Percentiles rank a stretch among this genome's conserved stretches.
These are phyloP conservation scores for Hirtodrosophila confusa DNA, from an alignment of 2,888 invertebrate genomes.

Conservation along the genomic window DNA sequence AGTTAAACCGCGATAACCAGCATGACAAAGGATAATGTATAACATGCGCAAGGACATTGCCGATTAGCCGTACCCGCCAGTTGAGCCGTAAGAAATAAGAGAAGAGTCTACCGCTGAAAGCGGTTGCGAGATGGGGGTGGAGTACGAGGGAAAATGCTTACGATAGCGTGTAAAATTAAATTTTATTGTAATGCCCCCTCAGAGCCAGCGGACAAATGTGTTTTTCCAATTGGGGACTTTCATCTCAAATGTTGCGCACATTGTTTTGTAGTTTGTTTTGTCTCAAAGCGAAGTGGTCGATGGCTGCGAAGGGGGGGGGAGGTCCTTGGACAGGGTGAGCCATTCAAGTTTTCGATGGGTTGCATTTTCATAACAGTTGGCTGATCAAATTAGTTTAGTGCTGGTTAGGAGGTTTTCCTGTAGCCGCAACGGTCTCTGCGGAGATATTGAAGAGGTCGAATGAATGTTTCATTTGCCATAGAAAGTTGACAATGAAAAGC, in stretches of 20 bases:
- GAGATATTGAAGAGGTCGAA: constrained; percentile 1
- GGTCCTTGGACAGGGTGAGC: constrained; percentile 11
- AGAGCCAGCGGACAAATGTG: constrained; percentile 47
- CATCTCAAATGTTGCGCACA: constrained; percentile 25
- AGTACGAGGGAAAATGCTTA: constrained; percentile 53
- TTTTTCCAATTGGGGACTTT: constrained; percentile 36
- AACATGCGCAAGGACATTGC: constrained; percentile 60
- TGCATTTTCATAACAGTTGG: constrained; percentile 68
- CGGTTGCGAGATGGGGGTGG: neutral
- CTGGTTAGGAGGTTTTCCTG: constrained; percentile 16
- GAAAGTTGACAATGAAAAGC: neutral
- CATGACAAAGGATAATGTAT: constrained; percentile 76
- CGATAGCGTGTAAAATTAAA: constrained; percentile 75
- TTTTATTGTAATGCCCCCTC: constrained; percentile 70
- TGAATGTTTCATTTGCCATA: constrained; percentile 6
- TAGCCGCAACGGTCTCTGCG: constrained; percentile 43
- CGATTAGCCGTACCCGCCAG: constrained; percentile 58
- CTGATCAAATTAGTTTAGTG: constrained; percentile 57
- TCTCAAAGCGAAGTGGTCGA: constrained; percentile 33
- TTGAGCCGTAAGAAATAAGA: constrained; percentile 46
- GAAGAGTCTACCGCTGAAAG: neutral
- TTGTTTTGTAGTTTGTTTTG: constrained; percentile 42
- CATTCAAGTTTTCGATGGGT: constrained; percentile 30
- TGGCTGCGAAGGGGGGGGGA: constrained; percentile 8
- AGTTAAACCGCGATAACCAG: constrained; percentile 79